phyloP scores from a whole-genome alignment of 1,140 invertebrate genomes.

The honey bee (Apis mellifera) region Amel_HAv3.1 CM009936.2:11600001-11600500 shows the following conservation, averaged over 20 bases:
- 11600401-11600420: neutral
- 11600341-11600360: neutral
- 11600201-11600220: no score
- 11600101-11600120: neutral
- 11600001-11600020: neutral
- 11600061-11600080: no score
- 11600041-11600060: neutral
- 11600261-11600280: neutral
- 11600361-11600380: constrained; percentile 1
- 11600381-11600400: neutral
- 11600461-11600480: neutral
- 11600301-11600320: neutral
- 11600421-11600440: neutral
- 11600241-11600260: neutral
- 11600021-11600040: neutral
- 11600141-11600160: neutral
- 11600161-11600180: neutral
- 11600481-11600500: neutral
- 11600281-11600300: neutral
- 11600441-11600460: neutral
- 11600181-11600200: no score
- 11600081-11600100: neutral
- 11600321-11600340: neutral
- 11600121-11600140: neutral
- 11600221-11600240: neutral